Evolutionary conservation across 2,797 vertebrate genomes (phyloP), one percentile per base, ranked within the genome.

Genomic region (Xiphorhynchus erythropygius): DNA sequence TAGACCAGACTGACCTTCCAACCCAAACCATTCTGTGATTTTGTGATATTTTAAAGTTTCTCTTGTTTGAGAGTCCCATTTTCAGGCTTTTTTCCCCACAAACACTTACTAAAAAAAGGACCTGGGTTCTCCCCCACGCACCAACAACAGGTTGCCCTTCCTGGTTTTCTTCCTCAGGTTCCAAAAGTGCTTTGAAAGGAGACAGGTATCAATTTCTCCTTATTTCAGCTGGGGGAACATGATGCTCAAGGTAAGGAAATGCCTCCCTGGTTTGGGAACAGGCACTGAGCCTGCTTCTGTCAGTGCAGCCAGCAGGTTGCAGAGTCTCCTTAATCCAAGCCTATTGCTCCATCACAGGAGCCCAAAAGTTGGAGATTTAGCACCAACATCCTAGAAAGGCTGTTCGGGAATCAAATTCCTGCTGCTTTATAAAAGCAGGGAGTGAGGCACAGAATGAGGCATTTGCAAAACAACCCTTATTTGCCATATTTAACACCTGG

Each of bases 181-280:
- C 18, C 69, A 70, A 27, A 12, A 21, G 62, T 1, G 1, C 44
- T 52, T 33, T 18, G 41, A 46, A 44, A 78, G 52, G 9, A 28
- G 9, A 21, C 44, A 68, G 44, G 32, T 23, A 18, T 74, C 68
- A 2, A 10, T 27, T 46, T n/a, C 81, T 75, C 74, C 23, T 32
- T 5, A 8, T 68, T 74, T 41, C 62, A 52, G 53, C 50, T 25
- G 21, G 41, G 25, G 50, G 82, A 78, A 46, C 0, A 1, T 14
- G 62, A 65, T 11, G 47, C 42, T 46, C 2, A 18, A 0, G 12
- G 73, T 46, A 27, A 83, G 1, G 2, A 53, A 84, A 68, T 3
- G 6, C 74, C n/a, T 4, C 1, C 0, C 7, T n/a, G 23, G 35
- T 44, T 0, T 56, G 74, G 81, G 74, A 62, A 13, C 1, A 0